Evolutionary conservation across 2,797 vertebrate species (phyloP), one percentile per base, ranked within the genome.

Genomic region (Spea hammondii): DNA sequence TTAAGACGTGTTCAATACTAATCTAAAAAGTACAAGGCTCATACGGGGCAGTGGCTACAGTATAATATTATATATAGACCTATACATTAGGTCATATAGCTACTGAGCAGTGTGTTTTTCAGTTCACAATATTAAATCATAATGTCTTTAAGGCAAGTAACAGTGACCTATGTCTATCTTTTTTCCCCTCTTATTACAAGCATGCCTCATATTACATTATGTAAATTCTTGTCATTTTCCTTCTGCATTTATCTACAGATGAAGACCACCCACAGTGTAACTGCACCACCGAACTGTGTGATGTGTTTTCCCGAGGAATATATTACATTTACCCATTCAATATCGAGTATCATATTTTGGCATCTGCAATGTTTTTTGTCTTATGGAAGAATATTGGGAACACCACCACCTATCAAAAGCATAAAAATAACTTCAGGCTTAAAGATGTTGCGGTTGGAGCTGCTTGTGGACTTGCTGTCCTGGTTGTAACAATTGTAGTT

Each of bases 371-470:
- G 94, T 91, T 99, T 65, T 98, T 96, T 0, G 95, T 99, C 79
- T 93, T 99, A 84, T 99, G 98, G 98, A 98, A 98, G 85, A 99
- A 99, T 86, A 93, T 98, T 0, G 98, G 98, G 0, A 95, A 96
- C 79, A 91, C 89, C 49, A 88, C 96, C 0, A 93, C 95, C 78
- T 79, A 88, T 17, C 89, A 88, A 0, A 89, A 85, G 17, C 89
- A 13, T 9, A 94, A 94, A 85, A 86, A 85, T 44, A 88, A 83
- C 0, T 91, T 95, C 46, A 91, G 85, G 82, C 88, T 90, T n/a
- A 86, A 87, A 0, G 92, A 94, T 53, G 89, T 95, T 60, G 84
- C 90, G 1, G 6, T 91, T 0, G 97, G 97, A 8, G 91, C 91
- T 0, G 83, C 92, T 65, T 86, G 95, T 82, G 98, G 98, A 78